Base-by-base conservation (phyloP, 2,113 vertebrate species). In the Caracal caracal region DNA sequence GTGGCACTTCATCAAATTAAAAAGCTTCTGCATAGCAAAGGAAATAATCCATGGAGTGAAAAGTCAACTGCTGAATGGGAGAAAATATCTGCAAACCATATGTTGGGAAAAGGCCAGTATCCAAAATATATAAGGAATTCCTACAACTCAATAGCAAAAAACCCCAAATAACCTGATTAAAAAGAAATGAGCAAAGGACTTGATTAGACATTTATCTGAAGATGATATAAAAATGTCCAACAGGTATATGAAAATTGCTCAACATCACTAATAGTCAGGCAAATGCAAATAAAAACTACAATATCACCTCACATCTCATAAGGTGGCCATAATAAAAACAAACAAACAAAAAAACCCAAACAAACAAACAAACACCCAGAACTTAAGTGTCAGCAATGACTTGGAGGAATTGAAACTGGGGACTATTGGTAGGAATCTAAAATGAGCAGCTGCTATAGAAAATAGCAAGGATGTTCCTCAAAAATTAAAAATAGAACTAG, bases 231-330 rank as follows among this genome's bases (percentile, higher is more conserved):
- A 91, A 63, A 75, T 49, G 30, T 17, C 70, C 15, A 94, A 37
- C 2, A 37, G 24, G 47, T 33, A 81, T n/a, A 26, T 37, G 66
- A 75, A 63, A 88, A 63, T 47, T 66, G 6, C 3, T 88, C 22
- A 47, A 15, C 24, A 59, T 75, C 24, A 17, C 24, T 66, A 47
- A 88, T 84, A 37, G 75, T 65, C 79, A 79, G 30, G 26, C 70
- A 95, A 81, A 61, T 22, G 28, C 33, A 90, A 93, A 73, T 37
- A 33, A 78, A 80, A 91, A 59, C 8, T 49, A 70, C 37, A 80
- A 20, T 35, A 75, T 4, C 35, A 37, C 13, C 37, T 43, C 4
- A 24, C 2, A 35, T 17, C 28, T 19, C 17, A 6, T 70, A 80
- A 75, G 56, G 75, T 28, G 33, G 56, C 6, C 22, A 20, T 49